Conservation (phyloP, 2,113 vertebrate species). For the Pangasianodon gigas region DNA sequence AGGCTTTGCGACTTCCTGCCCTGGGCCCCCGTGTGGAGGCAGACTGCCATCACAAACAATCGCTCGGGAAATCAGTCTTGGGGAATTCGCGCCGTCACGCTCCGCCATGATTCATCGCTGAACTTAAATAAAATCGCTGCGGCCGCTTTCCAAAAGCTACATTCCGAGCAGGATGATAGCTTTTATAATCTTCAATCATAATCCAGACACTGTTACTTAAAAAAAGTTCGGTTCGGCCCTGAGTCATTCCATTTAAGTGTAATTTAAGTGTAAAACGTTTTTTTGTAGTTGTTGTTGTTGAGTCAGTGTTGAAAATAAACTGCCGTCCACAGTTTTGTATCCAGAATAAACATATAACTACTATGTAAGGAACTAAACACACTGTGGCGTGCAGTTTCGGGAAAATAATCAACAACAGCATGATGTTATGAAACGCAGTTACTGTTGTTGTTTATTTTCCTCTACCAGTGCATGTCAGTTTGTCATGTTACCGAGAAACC, state of each 20-base stretch:
- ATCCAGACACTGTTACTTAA: background rate
- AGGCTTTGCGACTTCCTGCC: constrained; percentile 19
- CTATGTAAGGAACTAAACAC: background rate
- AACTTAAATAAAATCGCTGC: constrained; percentile 38
- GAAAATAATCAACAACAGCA: background rate
- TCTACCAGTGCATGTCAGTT: too few species aligned
- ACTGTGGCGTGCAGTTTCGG: too few species aligned
- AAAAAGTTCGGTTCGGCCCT: background rate
- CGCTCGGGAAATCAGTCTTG: constrained; percentile 27
- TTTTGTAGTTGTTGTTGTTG: background rate
- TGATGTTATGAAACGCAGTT: too few species aligned
- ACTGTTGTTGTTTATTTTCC: too few species aligned
- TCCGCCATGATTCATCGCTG: constrained; percentile 37
- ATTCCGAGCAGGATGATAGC: constrained; percentile 14
- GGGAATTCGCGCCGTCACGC: constrained; percentile 33
- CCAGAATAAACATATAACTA: background rate
- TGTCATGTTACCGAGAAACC: too few species aligned
- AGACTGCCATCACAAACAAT: constrained; percentile 51
- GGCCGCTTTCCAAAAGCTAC: constrained; percentile 41
- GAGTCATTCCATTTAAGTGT: background rate
- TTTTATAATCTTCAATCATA: constrained; percentile 31
- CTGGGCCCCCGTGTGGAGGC: constrained; percentile 63
- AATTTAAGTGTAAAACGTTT: background rate
- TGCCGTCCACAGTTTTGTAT: background rate
- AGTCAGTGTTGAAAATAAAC: background rate